These are phyloP conservation scores for Atta colombica DNA, from an alignment of 1,140 invertebrate species.

Conservation along the genomic window DNA sequence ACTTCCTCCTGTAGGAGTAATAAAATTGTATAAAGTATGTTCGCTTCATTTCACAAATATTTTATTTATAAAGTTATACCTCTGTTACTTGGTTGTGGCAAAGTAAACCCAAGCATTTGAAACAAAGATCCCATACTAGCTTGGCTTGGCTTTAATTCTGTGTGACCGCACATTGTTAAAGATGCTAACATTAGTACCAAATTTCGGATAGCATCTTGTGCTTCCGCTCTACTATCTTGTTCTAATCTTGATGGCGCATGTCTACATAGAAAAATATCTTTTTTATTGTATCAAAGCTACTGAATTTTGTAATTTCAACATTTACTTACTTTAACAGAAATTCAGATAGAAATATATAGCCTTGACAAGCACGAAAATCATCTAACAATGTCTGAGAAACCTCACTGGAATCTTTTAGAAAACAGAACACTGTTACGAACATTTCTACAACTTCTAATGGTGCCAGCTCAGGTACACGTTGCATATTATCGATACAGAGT, in stretches of 20 bases:
- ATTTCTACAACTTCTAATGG: constrained; percentile 99
- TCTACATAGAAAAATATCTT: constrained; percentile 74
- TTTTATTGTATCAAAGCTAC: not conserved
- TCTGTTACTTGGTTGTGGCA: constrained; percentile 95
- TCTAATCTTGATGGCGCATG: constrained; percentile 89
- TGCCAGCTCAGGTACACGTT: constrained; percentile 95
- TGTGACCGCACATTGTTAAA: constrained; percentile 96
- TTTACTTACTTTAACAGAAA: constrained; percentile 95
- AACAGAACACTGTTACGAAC: constrained; percentile 99
- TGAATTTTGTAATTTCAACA: constrained; percentile 7
- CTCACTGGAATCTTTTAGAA: constrained; percentile 99
- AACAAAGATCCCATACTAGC: constrained; percentile 96
- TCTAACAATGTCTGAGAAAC: constrained; percentile 97
- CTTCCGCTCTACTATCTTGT: constrained; percentile 91
- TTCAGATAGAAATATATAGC: constrained; percentile 97
- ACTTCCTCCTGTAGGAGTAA: constrained; percentile 87
- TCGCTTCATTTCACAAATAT: not conserved
- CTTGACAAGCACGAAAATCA: constrained; percentile 97
- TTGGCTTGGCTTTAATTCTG: constrained; percentile 94
- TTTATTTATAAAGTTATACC: constrained; percentile 87
- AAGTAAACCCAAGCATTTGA: constrained; percentile 96
- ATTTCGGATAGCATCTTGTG: constrained; percentile 96
- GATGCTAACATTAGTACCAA: constrained; percentile 97
- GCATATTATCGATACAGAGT: constrained; percentile 98
- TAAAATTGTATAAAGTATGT: not conserved